Percentiles rank a stretch among this genome's conserved stretches.
Evolutionary conservation across 2,888 invertebrate species (phyloP).

Genomic region (Tetanocera ferruginea): DNA sequence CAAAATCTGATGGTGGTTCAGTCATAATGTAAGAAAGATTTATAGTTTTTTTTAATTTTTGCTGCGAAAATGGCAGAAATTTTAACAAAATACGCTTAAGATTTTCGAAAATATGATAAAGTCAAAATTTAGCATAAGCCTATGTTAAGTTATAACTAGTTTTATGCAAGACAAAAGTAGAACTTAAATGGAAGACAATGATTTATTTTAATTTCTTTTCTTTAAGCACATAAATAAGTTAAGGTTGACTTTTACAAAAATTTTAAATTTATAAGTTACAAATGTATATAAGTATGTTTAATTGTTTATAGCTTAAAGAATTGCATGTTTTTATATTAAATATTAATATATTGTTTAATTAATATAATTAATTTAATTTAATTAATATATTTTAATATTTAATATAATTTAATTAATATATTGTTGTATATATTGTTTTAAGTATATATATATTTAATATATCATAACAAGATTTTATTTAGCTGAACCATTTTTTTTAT

Average conservation of each 20-base stretch:
- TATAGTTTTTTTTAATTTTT: background rate
- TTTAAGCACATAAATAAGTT: no score
- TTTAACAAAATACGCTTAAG: conserved; percentile 28
- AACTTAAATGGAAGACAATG: background rate
- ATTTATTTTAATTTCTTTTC: background rate
- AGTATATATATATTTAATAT: background rate
- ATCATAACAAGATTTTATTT: background rate
- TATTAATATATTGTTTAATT: background rate
- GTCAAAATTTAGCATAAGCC: no score
- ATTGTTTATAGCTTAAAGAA: conserved; percentile 1
- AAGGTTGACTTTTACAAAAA: no score
- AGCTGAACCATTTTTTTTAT: conserved; percentile 26
- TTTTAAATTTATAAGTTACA: no score
- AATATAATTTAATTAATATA: background rate
- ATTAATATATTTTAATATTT: background rate
- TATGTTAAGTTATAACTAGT: background rate
- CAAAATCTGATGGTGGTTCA: conserved; percentile 64
- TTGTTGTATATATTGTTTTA: background rate
- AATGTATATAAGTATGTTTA: background rate
- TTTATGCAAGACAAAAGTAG: background rate
- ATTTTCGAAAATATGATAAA: background rate
- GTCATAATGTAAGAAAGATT: conserved; percentile 27
- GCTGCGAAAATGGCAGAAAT: background rate
- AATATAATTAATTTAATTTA: background rate
- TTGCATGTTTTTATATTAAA: background rate